Conservation (phyloP, 2,888 invertebrate genomes). For the Ethmia dodecea region DNA sequence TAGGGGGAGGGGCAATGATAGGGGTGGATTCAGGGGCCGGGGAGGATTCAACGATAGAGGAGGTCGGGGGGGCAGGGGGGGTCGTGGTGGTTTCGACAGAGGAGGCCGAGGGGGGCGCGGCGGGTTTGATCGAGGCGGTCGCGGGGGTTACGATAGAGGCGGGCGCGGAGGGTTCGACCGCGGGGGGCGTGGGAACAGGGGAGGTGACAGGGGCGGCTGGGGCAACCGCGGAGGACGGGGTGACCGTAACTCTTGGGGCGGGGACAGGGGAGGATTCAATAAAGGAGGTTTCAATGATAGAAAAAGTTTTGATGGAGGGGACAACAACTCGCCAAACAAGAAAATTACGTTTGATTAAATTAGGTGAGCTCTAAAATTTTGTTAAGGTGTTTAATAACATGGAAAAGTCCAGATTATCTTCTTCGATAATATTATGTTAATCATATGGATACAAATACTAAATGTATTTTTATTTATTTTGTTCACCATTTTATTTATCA, state of each 20-base stretch:
- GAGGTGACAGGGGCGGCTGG: conserved; percentile 30
- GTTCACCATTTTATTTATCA: too few relatives aligned
- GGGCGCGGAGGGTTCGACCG: conserved; percentile 28
- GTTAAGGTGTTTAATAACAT: too few relatives aligned
- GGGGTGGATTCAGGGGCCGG: conserved; percentile 39
- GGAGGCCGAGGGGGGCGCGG: conserved; percentile 42
- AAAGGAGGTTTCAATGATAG: conserved; percentile 79
- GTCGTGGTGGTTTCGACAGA: conserved; percentile 44
- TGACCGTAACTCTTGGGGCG: conserved; percentile 65
- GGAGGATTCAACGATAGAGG: conserved; percentile 34
- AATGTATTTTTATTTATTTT: too few relatives aligned
- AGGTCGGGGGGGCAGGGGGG: conserved; percentile 35
- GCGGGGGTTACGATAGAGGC: conserved; percentile 29
- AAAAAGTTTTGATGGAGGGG: conserved; percentile 78
- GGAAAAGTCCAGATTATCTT: too few relatives aligned
- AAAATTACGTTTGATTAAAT: conserved; percentile 83
- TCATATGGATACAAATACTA: too few relatives aligned
- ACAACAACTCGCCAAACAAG: conserved; percentile 80
- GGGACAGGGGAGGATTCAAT: conserved; percentile 56
- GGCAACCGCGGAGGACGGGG: conserved; percentile 39
- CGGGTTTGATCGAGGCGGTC: conserved; percentile 35
- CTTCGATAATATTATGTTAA: too few relatives aligned
- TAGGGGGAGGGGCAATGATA: conserved; percentile 33
- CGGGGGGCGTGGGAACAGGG: conserved; percentile 27
- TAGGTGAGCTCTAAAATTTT: conserved; percentile 32